phyloP scores from a whole-genome alignment of 2,797 vertebrate species.

The Anguilla anguilla region DNA sequence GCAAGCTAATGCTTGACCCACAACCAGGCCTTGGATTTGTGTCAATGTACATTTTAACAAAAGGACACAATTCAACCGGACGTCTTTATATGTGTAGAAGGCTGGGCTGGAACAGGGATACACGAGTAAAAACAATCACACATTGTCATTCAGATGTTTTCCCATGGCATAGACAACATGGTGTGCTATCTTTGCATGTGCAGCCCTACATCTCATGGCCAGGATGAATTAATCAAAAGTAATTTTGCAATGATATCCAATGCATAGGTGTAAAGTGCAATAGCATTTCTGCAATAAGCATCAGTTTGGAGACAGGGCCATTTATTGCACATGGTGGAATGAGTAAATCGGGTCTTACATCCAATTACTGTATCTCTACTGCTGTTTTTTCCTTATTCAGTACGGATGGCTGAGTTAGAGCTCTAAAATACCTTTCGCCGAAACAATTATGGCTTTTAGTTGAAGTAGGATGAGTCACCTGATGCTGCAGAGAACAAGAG shows the following conservation, averaged over 20 bases:
- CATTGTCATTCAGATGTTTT: neutral
- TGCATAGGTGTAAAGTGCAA: neutral
- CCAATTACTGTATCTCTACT: neutral
- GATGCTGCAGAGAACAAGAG: neutral
- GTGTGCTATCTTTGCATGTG: neutral
- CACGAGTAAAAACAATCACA: neutral
- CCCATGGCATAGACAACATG: neutral
- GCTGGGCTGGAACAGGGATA: neutral
- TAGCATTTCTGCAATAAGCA: neutral
- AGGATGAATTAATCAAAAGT: neutral
- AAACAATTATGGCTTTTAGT: constrained; percentile 18
- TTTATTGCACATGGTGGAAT: neutral
- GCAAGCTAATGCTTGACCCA: neutral
- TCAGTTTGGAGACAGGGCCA: neutral
- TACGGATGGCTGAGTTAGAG: neutral
- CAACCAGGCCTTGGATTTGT: neutral
- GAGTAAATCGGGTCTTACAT: neutral
- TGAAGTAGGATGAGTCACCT: constrained; percentile 21
- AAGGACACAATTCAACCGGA: neutral
- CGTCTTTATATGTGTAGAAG: neutral
- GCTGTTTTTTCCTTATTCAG: constrained; percentile 2
- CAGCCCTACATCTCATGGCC: neutral
- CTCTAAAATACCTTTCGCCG: constrained; percentile 20
- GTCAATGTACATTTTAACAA: neutral
- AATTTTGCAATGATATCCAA: neutral